These are phyloP conservation scores for Apotomis capreana DNA, from an alignment of 2,888 invertebrate species.

Conservation along the genomic window DNA sequence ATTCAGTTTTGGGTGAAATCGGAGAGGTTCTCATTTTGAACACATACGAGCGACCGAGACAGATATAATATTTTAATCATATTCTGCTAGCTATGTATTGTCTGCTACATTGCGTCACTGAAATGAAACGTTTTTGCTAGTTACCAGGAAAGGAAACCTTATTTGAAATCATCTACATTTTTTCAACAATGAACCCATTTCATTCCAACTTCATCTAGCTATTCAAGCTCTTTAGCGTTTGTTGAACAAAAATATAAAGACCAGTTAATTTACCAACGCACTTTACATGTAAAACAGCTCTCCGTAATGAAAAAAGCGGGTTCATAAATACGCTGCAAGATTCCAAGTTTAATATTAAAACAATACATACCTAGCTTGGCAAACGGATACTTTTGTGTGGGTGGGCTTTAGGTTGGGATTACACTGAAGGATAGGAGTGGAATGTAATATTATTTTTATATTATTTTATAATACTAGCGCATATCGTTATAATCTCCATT, in stretches of 20 bases:
- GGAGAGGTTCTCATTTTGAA: too few species aligned
- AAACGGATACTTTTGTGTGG: constrained; percentile 53
- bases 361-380: constrained; percentile 42
- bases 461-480: too few species aligned
- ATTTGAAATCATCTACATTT: not conserved
- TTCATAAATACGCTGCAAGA: constrained; percentile 36
- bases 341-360: constrained; percentile 53
- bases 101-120: too few species aligned
- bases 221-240: constrained; percentile 18
- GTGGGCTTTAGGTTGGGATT: not conserved
- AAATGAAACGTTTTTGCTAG: too few species aligned
- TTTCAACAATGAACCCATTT: constrained; percentile 8
- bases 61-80: too few species aligned
- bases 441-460: not conserved
- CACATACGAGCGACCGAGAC: too few species aligned
- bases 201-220: constrained; percentile 13
- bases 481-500: too few species aligned
- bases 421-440: not conserved
- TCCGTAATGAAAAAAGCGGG: constrained; percentile 38
- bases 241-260: constrained; percentile 26
- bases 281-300: constrained; percentile 37
- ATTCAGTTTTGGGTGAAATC: too few species aligned
- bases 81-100: too few species aligned
- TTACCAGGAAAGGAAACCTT: too few species aligned
- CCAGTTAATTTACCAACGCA: constrained; percentile 28